Conservation (phyloP, 2,113 vertebrate species). For the Pyxicephalus adspersus region DNA sequence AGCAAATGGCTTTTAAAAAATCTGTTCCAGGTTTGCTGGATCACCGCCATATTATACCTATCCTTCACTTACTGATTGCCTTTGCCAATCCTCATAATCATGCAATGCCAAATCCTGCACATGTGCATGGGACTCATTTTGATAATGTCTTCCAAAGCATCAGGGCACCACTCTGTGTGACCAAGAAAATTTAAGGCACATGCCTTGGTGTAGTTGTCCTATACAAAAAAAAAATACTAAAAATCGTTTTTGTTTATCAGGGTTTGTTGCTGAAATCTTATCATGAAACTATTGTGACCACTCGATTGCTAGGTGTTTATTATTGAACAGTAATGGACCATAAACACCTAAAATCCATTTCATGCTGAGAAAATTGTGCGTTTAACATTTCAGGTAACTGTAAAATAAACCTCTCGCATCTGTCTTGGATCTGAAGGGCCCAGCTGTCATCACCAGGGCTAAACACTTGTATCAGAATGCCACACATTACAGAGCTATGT, state of each 20-base stretch:
- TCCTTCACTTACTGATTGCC: too few relatives aligned
- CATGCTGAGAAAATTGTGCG: background rate
- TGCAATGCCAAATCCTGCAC: too few relatives aligned
- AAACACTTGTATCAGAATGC: slow-evolving; percentile 70
- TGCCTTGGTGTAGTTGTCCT: too few relatives aligned
- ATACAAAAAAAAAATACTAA: background rate
- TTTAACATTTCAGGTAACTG: slow-evolving; percentile 64
- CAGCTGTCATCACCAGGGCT: slow-evolving; percentile 71
- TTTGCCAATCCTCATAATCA: too few relatives aligned
- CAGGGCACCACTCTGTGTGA: too few relatives aligned
- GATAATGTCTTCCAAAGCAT: too few relatives aligned
- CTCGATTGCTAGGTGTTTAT: background rate
- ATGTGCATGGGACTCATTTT: too few relatives aligned
- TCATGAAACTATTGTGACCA: background rate
- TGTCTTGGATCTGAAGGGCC: slow-evolving; percentile 66
- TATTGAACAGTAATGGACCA: slow-evolving; percentile 59
- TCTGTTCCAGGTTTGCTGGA: too few relatives aligned
- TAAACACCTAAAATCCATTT: background rate
- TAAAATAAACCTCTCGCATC: slow-evolving; percentile 72
- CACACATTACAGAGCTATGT: slow-evolving; percentile 70
- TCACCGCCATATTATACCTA: too few relatives aligned
- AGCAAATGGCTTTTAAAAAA: too few relatives aligned
- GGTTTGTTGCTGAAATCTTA: background rate
- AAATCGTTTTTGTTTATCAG: background rate
- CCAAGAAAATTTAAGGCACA: too few relatives aligned